Evolutionary conservation across 2,888 invertebrate species (phyloP), one percentile per base, ranked within the genome.

Genomic region (Synergus itoensis): DNA sequence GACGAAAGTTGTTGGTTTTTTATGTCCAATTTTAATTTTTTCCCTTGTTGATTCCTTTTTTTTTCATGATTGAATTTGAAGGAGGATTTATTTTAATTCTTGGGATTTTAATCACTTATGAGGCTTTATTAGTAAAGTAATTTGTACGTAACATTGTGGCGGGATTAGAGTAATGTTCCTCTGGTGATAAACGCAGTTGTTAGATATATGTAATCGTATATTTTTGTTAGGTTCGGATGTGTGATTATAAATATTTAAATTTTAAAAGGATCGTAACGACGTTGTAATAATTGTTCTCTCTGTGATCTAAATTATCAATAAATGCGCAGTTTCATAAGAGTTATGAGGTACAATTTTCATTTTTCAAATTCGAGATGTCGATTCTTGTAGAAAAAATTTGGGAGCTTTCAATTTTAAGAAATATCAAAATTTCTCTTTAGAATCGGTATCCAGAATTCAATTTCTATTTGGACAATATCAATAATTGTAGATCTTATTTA

Each of bases 221-320:
- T 73, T 73, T 73, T 73, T 73, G 73, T 73, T 48, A 73, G 28
- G 21, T 53, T 73, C 36, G 53, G 9, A 73, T 36, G 73, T 73
- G 73, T 73, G 73, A 73, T 73, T 36, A 73, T 73, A 48, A 73
- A 69, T 69, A 69, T 69, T 69, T 79, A 36, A 82, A 80, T 60
- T 60, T 21, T 60, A 60, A 60, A 60, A 21, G 12, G 5, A 85
- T 84, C 76, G 78, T 77, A 86, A 84, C 79, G 80, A 82, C 85
- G 81, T 85, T 84, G 75, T 62, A 83, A 81, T 73, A 79, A 86
- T 75, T 81, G 81, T 85, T 86, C 77, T 78, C 78, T 85, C 85
- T 87, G 85, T 86, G 85, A 87, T 85, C 82, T 81, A 80, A 88
- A 86, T 84, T 81, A 84, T 84, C 76, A 79, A 84, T 83, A 82